Conservation (phyloP, 2,888 invertebrate species). For the Nasonovia ribisnigri region DNA sequence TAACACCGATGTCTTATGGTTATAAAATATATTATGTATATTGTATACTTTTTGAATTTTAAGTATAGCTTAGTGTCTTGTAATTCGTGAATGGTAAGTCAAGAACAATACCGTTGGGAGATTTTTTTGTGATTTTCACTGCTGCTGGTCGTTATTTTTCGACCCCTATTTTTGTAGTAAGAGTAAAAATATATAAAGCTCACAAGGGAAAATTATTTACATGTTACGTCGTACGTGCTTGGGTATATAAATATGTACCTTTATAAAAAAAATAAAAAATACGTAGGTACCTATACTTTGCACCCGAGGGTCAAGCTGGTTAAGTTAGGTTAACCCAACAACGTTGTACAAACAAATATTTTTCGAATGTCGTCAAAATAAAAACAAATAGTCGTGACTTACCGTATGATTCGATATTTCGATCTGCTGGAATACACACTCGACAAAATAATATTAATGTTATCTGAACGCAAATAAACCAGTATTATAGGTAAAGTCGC, state of each 20-base stretch:
- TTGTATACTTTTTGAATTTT: background rate
- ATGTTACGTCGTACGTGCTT: conserved; percentile 41
- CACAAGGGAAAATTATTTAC: conserved; percentile 42
- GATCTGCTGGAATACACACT: background rate
- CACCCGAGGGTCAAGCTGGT: background rate
- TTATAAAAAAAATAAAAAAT: background rate
- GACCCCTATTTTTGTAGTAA: background rate
- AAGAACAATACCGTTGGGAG: background rate
- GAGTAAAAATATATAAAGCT: background rate
- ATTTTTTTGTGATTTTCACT: background rate
- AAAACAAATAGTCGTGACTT: background rate
- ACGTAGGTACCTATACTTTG: background rate
- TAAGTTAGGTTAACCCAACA: background rate
- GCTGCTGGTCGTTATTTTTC: background rate
- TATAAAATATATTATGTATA: background rate
- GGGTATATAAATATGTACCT: background rate
- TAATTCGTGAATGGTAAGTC: conserved; percentile 4
- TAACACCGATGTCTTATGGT: background rate
- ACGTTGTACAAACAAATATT: background rate
- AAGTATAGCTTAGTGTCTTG: background rate
- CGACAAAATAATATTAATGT: background rate
- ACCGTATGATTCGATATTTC: background rate
- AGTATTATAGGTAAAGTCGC: background rate
- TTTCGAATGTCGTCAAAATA: background rate
- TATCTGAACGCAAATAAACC: background rate